Percentiles rank a stretch among this genome's conserved stretches.
Conservation (phyloP, 37 sponge, comb jelly and placozoan species). For the Dysidea cf. avara region DNA sequence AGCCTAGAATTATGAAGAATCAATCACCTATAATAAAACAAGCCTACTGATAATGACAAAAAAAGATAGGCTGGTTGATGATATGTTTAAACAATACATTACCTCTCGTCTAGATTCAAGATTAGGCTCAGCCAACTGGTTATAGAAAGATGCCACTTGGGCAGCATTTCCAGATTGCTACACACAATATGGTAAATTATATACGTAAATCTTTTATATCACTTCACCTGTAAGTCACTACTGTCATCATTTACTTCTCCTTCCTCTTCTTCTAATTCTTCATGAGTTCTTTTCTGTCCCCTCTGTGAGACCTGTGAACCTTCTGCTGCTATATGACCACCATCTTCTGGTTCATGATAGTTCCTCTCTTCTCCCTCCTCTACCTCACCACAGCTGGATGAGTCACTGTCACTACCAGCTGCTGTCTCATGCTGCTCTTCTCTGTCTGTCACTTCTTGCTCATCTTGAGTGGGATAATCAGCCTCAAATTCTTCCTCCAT, state of each 20-base stretch:
- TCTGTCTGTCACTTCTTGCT: not conserved
- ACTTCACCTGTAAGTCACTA: no score
- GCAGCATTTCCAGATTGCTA: conserved; percentile 8
- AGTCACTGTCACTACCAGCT: no score
- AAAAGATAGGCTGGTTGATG: not conserved
- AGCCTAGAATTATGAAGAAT: not conserved
- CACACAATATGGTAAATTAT: no score
- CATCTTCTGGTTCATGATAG: not conserved
- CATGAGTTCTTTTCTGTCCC: not conserved
- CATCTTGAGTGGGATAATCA: not conserved
- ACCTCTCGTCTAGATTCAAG: conserved; percentile 71
- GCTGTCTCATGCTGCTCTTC: not conserved
- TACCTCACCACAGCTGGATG: not conserved
- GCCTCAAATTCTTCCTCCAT: no score
- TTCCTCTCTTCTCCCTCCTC: conserved; percentile 1
- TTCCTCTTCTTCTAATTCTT: conserved; percentile 26
- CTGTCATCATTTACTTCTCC: not conserved
- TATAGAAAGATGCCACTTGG: conserved; percentile 66
- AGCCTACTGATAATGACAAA: not conserved
- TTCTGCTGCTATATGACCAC: not conserved
- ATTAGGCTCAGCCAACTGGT: conserved; percentile 57
- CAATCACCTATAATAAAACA: not conserved
- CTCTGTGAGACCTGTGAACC: not conserved
- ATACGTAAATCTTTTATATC: no score
- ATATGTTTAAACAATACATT: not conserved